Conservation (phyloP, 2,797 vertebrate genomes). For the Champsocephalus esox region DNA sequence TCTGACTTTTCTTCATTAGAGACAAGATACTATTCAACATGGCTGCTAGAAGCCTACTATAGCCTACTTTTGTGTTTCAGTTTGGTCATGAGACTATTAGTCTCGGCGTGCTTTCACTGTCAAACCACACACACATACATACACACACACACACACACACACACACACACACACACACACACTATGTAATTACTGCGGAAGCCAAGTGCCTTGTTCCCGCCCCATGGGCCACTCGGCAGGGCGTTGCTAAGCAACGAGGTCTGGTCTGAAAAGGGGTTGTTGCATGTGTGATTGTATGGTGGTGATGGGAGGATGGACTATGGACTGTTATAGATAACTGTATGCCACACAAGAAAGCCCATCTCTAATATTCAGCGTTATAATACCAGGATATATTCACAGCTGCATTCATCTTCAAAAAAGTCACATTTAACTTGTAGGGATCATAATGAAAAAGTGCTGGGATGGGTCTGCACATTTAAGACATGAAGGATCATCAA, state of each 20-base stretch:
- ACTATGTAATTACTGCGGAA: slow-evolving; percentile 79
- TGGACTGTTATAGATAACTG: slow-evolving; percentile 4
- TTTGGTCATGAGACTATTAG: slow-evolving; percentile 22
- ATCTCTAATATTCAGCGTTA: not conserved
- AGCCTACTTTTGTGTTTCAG: not conserved
- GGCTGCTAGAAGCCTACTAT: not conserved
- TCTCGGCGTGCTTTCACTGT: slow-evolving; percentile 17
- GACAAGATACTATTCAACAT: slow-evolving; percentile 4
- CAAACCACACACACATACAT: not conserved
- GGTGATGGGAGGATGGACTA: slow-evolving; percentile 20
- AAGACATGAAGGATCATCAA: not conserved
- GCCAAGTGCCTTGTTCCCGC: slow-evolving; percentile 74
- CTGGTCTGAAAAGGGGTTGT: slow-evolving; percentile 67
- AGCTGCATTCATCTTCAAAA: not conserved
- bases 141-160: too few relatives aligned
- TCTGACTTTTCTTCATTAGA: not conserved
- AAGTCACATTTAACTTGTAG: not conserved
- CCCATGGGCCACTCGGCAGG: slow-evolving; percentile 73
- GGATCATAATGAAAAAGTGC: not conserved
- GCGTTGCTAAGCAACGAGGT: slow-evolving; percentile 81
- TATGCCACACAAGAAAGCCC: not conserved
- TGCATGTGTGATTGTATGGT: slow-evolving; percentile 42
- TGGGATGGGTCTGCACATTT: not conserved
- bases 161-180: slow-evolving; percentile 14
- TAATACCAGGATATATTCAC: not conserved